Evolutionary conservation across 2,888 invertebrate genomes (phyloP).

Genomic region (Caenorhabditis sp.): DNA sequence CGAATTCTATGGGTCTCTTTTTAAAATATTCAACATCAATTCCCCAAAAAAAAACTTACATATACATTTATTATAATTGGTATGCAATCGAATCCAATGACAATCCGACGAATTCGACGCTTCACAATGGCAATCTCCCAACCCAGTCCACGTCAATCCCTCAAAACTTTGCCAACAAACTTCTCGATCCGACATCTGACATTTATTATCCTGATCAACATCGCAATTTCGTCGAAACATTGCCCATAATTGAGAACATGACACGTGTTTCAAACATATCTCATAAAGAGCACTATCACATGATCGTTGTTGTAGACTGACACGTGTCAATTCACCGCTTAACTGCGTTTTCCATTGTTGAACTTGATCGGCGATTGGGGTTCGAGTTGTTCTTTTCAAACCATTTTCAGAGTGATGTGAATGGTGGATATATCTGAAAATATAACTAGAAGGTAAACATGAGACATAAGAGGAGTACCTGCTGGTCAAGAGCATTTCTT

Average conservation of each 20-base stretch:
- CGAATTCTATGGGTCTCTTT: no score
- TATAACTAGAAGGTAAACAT: no score
- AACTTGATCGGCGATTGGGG: conserved; percentile 44
- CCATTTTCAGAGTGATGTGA: background rate
- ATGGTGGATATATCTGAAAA: background rate
- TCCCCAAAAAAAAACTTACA: conserved; percentile 48
- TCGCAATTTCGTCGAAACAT: conserved; percentile 65
- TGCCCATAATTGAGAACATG: conserved; percentile 67
- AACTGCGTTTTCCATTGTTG: conserved; percentile 48
- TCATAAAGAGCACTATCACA: conserved; percentile 65
- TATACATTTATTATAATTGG: conserved; percentile 71
- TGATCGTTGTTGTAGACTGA: conserved; percentile 42
- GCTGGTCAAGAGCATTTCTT: conserved; percentile 28
- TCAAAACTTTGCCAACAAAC: conserved; percentile 70
- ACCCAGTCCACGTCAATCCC: conserved; percentile 69
- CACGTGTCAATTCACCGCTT: conserved; percentile 41
- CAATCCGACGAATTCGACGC: conserved; percentile 64
- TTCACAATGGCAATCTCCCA: conserved; percentile 65
- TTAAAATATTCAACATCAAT: no score
- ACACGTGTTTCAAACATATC: conserved; percentile 65
- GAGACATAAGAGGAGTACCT: no score
- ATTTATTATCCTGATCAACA: conserved; percentile 67
- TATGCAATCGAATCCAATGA: conserved; percentile 70
- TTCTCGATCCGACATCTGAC: conserved; percentile 65
- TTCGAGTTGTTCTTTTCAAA: conserved; percentile 37